These are phyloP conservation scores for Lycaena phlaeas DNA, from an alignment of 2,888 invertebrate species.

Conservation along the genomic window DNA sequence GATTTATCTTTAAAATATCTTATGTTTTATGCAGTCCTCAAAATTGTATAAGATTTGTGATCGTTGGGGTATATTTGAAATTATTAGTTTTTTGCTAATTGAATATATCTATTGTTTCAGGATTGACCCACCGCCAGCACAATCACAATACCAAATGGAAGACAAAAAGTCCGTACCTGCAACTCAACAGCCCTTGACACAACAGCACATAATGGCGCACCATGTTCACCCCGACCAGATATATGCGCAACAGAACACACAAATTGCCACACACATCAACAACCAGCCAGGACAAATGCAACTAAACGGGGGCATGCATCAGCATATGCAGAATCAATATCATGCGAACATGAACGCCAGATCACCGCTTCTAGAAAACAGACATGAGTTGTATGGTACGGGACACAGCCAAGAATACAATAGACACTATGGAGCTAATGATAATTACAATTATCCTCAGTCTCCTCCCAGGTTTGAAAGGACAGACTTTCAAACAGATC, in stretches of 20 bases:
- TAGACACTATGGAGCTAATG: conserved; percentile 70
- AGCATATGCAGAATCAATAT: conserved; percentile 62
- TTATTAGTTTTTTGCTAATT: no score
- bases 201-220: conserved; percentile 60
- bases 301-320: conserved; percentile 72
- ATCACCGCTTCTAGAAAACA: conserved; percentile 68
- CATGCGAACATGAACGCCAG: conserved; percentile 62
- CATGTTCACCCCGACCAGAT: conserved; percentile 65
- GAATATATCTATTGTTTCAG: conserved; percentile 71
- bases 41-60: no score
- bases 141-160: conserved; percentile 76
- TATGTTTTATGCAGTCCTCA: no score
- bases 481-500: conserved; percentile 54
- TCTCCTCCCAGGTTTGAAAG: conserved; percentile 61
- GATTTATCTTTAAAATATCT: no score
- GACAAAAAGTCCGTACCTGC: conserved; percentile 72
- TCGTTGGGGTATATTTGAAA: no score
- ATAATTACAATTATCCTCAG: conserved; percentile 68
- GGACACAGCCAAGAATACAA: conserved; percentile 67
- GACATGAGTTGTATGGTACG: conserved; percentile 71
- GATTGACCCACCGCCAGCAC: conserved; percentile 81
- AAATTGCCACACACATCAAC: conserved; percentile 47
- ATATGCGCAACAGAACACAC: conserved; percentile 63
- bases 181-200: conserved; percentile 70
- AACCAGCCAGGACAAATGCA: conserved; percentile 56